phyloP scores from a whole-genome alignment of 2,113 vertebrate species.

The Boleophthalmus pectinirostris region DNA sequence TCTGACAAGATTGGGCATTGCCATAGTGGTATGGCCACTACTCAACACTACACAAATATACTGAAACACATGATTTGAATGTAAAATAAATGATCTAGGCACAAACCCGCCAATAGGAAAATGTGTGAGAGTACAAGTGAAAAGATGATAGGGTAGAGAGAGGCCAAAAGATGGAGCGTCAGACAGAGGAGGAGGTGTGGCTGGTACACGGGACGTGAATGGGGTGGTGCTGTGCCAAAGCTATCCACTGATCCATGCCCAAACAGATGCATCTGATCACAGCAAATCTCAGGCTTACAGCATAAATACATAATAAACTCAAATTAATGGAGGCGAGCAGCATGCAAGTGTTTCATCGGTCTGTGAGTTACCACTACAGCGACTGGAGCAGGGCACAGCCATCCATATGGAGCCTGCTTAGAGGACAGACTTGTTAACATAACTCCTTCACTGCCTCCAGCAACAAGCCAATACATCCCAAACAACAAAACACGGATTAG shows the following conservation, averaged over 20 bases:
- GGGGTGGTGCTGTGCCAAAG: slow-evolving; percentile 66
- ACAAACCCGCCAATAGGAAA: slow-evolving; percentile 1
- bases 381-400: slow-evolving; percentile 65
- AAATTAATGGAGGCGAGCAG: slow-evolving; percentile 65
- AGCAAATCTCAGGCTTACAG: slow-evolving; percentile 71
- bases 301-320: slow-evolving; percentile 79
- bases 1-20: too few relatives aligned
- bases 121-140: slow-evolving; percentile 10
- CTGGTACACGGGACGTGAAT: slow-evolving; percentile 49
- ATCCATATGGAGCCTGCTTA: slow-evolving; percentile 77
- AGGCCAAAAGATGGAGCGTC: slow-evolving; percentile 27
- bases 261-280: slow-evolving; percentile 76
- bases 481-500: slow-evolving; percentile 45
- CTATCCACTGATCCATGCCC: slow-evolving; percentile 65
- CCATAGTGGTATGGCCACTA: too few relatives aligned
- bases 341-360: slow-evolving; percentile 60
- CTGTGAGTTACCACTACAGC: slow-evolving; percentile 63
- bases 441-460: slow-evolving; percentile 59
- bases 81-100: background rate
- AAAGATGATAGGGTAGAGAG: slow-evolving; percentile 23
- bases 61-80: background rate
- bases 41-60: background rate
- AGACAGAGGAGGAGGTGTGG: slow-evolving; percentile 42
- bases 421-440: slow-evolving; percentile 73
- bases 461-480: slow-evolving; percentile 58